phyloP scores from a whole-genome alignment of 2,113 vertebrate species.

The Anguilla japonica region DNA sequence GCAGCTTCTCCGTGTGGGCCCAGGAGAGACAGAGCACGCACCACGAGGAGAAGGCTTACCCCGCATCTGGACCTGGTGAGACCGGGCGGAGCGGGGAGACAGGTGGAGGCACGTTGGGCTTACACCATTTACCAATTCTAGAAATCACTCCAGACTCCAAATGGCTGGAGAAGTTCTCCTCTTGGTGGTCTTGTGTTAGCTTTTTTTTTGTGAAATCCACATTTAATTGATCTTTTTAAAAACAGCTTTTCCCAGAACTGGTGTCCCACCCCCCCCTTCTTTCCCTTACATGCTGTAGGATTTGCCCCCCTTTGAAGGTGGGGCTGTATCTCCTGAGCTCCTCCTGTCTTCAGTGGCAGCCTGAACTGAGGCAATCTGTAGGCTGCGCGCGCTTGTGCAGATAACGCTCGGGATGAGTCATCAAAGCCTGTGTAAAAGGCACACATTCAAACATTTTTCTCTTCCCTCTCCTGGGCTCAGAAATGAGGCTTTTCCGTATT shows the following conservation, averaged over 20 bases:
- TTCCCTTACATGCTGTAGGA: background rate
- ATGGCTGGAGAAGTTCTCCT: too few relatives aligned
- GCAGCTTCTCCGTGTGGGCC: background rate
- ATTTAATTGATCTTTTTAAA: background rate
- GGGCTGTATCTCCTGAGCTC: background rate
- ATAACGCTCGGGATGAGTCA: conserved; percentile 39
- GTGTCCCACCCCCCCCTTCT: background rate
- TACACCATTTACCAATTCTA: background rate
- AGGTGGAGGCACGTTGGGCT: background rate
- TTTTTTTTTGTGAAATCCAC: background rate
- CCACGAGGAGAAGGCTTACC: background rate
- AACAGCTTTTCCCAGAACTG: background rate
- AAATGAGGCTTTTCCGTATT: conserved; percentile 31
- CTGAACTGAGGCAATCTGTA: conserved; percentile 11
- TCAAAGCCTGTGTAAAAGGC: conserved; percentile 38
- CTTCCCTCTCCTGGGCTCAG: conserved; percentile 30
- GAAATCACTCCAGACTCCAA: too few relatives aligned
- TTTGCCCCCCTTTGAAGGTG: background rate
- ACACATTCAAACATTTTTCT: conserved; percentile 21
- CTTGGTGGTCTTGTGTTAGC: too few relatives aligned
- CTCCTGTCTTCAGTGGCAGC: conserved; percentile 24
- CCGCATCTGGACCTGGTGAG: background rate
- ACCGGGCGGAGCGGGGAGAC: background rate
- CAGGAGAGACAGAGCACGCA: background rate
- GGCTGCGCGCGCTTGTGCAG: conserved; percentile 21